Evolutionary conservation across 2,888 invertebrate species (phyloP), one percentile per base, ranked within the genome.

Genomic region (Polietes domitor): DNA sequence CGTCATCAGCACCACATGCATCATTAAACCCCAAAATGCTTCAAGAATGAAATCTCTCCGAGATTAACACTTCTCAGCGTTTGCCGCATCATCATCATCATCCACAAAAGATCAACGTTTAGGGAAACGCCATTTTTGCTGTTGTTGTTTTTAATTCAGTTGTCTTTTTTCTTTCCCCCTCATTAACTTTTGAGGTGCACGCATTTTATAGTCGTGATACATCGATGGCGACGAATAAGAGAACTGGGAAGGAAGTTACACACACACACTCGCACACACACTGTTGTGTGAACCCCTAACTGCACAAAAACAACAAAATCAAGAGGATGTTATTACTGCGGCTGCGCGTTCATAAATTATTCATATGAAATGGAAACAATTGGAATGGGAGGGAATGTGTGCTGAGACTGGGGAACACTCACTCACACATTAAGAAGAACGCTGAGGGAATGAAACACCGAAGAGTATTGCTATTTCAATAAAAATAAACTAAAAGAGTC

Each of bases 311-410:
- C 15, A 26, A 58, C 24, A 58, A 26, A 77, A 68, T 41, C 9
- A 26, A 26, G 43, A 82, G 32, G 43, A 74, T 71, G 32, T 78
- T 75, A 28, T 28, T 21, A 71, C 5, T 63, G 82, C 78, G 82
- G 55, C 82, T 82, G 82, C 82, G 82, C 72, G 37, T 41, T 76
- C 63, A 79, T 75, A 75, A 78, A 65, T 78, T 75, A 71, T n/a
- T n/a, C n/a, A n/a, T 12, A 4, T 78, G 50, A 41, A 55, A 78
- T 50, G 19, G 72, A 75, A 75, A 82, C 63, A 70, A 43, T 43
- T 32, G 28, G 53, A 43, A 43, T 58, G 32, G 41, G 5, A 21
- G 26, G 58, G 15, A 58, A 58, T 26, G 24, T 3, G 15, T 26
- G 37, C 10, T 37, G 1, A 37, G 37, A 70, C 37, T 1, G 10